Evolutionary conservation across 2,888 invertebrate species (phyloP), one percentile per base, ranked within the genome.

Genomic region (Hedya salicella): DNA sequence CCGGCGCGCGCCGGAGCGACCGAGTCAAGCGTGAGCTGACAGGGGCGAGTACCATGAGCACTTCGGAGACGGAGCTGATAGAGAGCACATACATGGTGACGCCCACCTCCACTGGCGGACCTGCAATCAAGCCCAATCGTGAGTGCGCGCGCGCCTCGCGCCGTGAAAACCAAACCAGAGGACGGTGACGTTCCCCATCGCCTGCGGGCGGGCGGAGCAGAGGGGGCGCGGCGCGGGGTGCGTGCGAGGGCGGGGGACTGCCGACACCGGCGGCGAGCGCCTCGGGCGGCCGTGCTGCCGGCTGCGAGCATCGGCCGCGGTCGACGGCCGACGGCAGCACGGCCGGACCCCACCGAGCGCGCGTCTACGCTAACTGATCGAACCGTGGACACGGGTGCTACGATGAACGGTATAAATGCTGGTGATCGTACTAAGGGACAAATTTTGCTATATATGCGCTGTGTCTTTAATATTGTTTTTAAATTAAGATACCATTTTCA

Each of bases 41-140:
- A 85, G 81, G 81, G 86, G 83, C 89, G 91, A 91, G 91, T 96
- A 98, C 98, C 98, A 98, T 98, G 95, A 97, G 96, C 93, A 98
- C 98, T 96, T 98, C 98, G 93, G 98, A 98, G 93, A 98, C 97
- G 93, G 98, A 97, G 95, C 97, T 97, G 95, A 98, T 98, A 94
- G 97, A 97, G 94, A 98, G 96, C 94, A 98, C 98, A 95, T 97
- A 98, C 96, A 98, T 97, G 94, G 98, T 98, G 94, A 98, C 97
- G 93, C 98, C 97, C 92, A 98, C 98, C 93, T 97, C 97, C 94
- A 98, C 98, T 89, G 98, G 97, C 93, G 96, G 96, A 95, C 97
- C 98, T 98, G 96, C 93, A 97, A 94, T 90, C 90, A 92, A 91
- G 90, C 83, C 91, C 91, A 90, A 88, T 87, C 71, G 87, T 91